Conservation (phyloP, 2,888 invertebrate species). For the Altica lythri region DNA sequence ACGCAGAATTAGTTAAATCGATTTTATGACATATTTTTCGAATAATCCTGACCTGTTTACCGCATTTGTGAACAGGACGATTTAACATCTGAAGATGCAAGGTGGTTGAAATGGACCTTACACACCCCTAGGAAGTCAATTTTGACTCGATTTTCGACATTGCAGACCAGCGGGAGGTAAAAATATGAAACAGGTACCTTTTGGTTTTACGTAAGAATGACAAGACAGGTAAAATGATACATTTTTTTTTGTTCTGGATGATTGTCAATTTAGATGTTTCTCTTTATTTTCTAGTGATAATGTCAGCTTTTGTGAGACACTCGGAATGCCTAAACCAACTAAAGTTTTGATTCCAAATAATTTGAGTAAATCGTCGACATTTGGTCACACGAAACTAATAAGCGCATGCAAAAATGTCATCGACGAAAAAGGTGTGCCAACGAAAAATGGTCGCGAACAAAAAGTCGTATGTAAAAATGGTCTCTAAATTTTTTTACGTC, state of each 20-base stretch:
- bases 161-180: conserved; percentile 47
- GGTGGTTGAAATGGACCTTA: conserved; percentile 52
- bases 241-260: conserved; percentile 20
- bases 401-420: no score
- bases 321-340: no score
- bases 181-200: conserved; percentile 40
- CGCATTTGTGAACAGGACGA: conserved; percentile 45
- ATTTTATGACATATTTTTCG: no score
- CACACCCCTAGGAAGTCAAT: conserved; percentile 51
- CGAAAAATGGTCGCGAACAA: no score
- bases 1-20: no score
- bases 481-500: no score
- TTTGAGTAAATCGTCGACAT: no score
- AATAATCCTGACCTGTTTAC: conserved; percentile 27
- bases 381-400: no score
- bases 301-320: conserved; percentile 19
- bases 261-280: conserved; percentile 23
- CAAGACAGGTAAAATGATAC: conserved; percentile 37
- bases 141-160: conserved; percentile 42
- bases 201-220: conserved; percentile 35
- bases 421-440: no score
- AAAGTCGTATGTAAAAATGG: no score
- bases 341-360: no score
- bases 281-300: conserved; percentile 15
- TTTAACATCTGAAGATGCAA: conserved; percentile 52